A percentile compares a stretch with the other conserved stretches of the same genome.
These are phyloP conservation scores for Euzetes globulus DNA, from an alignment of 2,888 invertebrate genomes.

Conservation along the genomic window DNA sequence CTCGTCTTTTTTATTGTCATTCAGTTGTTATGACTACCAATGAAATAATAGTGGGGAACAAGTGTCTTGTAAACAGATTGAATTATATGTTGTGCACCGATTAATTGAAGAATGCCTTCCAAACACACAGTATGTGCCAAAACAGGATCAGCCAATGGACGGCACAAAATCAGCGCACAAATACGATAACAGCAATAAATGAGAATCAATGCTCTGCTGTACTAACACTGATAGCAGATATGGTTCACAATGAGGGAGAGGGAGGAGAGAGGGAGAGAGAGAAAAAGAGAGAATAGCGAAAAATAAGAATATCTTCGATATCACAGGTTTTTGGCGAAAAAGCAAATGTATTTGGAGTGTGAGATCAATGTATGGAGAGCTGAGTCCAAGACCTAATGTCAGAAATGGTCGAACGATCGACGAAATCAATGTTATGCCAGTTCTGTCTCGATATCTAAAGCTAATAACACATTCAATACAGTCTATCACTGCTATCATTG, in stretches of 20 bases:
- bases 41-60: slow-evolving; percentile 3
- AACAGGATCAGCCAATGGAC: background rate
- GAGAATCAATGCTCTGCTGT: background rate
- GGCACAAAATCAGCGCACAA: background rate
- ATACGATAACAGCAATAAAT: background rate
- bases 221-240: background rate
- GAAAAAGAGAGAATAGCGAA: background rate
- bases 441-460: background rate
- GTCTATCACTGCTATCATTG: background rate
- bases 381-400: background rate
- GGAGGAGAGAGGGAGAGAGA: slow-evolving; percentile 1
- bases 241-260: background rate
- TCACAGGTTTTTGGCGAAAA: slow-evolving; percentile 14
- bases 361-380: slow-evolving; percentile 5
- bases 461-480: background rate
- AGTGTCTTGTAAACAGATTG: slow-evolving; percentile 20
- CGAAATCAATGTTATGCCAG: background rate
- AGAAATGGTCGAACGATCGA: background rate
- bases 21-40: background rate
- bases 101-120: slow-evolving; percentile 14
- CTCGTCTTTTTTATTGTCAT: background rate
- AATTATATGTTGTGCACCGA: slow-evolving; percentile 16
- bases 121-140: background rate
- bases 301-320: background rate
- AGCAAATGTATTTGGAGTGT: background rate